These are phyloP conservation scores for Nestor notabilis DNA, from an alignment of 2,113 vertebrate species.

Conservation along the genomic window DNA sequence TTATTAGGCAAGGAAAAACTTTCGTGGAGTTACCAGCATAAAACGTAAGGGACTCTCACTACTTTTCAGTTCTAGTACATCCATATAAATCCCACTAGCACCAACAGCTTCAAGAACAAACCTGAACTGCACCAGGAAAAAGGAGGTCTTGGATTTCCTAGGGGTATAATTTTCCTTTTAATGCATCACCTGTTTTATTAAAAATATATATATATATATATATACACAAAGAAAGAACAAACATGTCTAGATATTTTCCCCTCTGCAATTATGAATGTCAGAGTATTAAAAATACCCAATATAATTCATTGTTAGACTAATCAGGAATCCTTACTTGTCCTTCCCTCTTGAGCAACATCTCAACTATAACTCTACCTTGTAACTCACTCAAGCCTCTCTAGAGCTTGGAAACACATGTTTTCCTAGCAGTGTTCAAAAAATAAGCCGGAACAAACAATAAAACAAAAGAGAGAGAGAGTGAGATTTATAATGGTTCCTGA, in stretches of 20 bases:
- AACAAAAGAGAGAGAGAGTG: neutral
- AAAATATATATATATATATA: neutral
- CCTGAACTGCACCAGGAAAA: neutral
- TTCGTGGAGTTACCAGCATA: neutral
- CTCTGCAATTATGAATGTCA: neutral
- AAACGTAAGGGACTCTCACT: neutral
- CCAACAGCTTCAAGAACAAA: neutral
- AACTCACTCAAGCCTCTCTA: neutral
- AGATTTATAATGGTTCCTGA: neutral
- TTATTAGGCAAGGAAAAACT: neutral
- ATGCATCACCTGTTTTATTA: neutral
- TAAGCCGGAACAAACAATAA: neutral
- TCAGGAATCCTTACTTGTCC: neutral
- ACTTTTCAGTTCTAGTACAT: neutral
- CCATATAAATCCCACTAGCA: neutral
- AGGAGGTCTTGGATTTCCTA: neutral
- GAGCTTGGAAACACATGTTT: neutral
- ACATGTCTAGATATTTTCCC: neutral
- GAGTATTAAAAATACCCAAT: neutral
- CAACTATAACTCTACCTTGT: neutral
- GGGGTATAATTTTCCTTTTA: neutral
- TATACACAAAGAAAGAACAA: neutral
- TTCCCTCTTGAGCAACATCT: neutral
- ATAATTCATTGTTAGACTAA: neutral
- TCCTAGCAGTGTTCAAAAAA: neutral